phyloP scores from a whole-genome alignment of 2,113 vertebrate species.

The Hyperoodon ampullatus region DNA sequence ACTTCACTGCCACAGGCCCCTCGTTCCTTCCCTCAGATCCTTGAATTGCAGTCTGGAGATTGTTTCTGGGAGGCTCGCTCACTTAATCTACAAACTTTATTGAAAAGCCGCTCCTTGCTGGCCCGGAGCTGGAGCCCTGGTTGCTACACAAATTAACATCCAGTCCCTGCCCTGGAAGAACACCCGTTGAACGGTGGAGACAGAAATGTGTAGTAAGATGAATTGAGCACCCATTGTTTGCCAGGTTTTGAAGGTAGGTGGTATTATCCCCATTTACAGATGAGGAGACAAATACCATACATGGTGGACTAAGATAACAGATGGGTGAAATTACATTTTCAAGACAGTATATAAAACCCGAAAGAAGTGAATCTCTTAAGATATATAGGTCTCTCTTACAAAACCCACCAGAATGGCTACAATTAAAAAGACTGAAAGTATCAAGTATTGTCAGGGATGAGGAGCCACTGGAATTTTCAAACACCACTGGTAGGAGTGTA shows the following conservation, averaged over 20 bases:
- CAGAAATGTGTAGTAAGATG: too few species aligned
- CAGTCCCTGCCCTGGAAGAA: neutral
- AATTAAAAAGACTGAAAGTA: neutral
- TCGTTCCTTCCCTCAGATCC: neutral
- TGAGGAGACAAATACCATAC: neutral
- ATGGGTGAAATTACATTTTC: neutral
- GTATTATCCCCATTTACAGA: neutral
- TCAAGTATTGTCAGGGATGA: neutral
- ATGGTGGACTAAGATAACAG: neutral
- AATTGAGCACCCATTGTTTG: neutral
- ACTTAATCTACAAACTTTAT: neutral
- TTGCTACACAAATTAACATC: neutral
- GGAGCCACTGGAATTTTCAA: neutral
- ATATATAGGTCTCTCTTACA: neutral
- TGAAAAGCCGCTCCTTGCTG: neutral
- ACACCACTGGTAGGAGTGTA: neutral
- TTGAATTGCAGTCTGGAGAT: neutral
- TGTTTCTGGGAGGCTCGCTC: neutral
- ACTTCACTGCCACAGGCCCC: neutral
- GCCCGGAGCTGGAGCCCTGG: neutral
- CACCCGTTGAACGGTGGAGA: neutral
- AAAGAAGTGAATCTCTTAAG: neutral
- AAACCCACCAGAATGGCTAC: neutral
- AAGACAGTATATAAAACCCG: neutral
- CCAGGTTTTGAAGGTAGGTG: neutral